Percentiles rank a stretch among this genome's conserved stretches.
phyloP scores from a whole-genome alignment of 2,113 vertebrate genomes.

The Prunella fulvescens region DNA sequence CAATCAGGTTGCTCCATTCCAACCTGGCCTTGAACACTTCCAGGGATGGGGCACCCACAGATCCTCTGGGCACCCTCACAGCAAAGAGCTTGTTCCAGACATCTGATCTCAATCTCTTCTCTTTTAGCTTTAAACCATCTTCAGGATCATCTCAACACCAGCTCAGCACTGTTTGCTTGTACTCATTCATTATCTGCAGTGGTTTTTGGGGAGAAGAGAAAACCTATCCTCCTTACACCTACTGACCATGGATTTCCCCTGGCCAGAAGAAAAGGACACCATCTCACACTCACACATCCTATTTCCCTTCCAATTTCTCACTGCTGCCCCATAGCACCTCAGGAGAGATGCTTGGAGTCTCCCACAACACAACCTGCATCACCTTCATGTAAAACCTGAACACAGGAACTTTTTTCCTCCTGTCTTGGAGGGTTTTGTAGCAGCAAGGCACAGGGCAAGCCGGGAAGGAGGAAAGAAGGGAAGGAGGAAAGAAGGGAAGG shows the following conservation, averaged over 20 bases:
- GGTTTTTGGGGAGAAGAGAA: neutral
- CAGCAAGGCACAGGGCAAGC: neutral
- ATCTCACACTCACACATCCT: neutral
- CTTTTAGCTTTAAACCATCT: neutral
- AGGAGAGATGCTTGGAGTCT: neutral
- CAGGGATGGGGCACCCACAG: neutral
- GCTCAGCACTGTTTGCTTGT: neutral
- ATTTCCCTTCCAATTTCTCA: neutral
- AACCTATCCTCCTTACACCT: neutral
- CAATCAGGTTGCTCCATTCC: neutral
- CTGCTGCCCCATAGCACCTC: neutral
- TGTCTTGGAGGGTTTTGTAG: neutral
- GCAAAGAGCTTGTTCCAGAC: neutral
- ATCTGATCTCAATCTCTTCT: neutral
- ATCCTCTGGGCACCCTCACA: neutral
- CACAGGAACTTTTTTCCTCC: rapidly evolving
- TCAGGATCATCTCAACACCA: neutral
- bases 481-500: no score
- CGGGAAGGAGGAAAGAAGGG: no score
- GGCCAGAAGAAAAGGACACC: neutral
- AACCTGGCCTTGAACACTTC: neutral
- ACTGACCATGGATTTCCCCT: neutral
- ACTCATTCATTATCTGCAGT: neutral
- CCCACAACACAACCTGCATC: neutral
- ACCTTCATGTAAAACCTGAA: neutral